Evolutionary conservation across 2,888 invertebrate genomes (phyloP), one percentile per base, ranked within the genome.

Genomic region (Diachrysia chrysitis): DNA sequence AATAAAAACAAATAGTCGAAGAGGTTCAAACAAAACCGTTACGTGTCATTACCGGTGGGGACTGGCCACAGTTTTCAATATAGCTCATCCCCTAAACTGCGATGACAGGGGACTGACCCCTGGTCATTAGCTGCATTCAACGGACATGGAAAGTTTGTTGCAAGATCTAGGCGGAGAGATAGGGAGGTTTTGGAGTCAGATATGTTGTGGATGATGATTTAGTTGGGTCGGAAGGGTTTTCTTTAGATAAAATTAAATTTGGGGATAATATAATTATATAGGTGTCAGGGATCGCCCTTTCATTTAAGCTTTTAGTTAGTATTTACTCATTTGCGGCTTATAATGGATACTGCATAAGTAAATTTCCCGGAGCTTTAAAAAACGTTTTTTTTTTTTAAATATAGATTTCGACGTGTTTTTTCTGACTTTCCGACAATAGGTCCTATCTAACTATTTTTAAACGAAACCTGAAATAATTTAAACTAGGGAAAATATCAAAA

Each of bases 71-170:
- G 80, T 82, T 83, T 84, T 79, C 83, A 83, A 85, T 82, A 82
- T 78, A 66, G 78, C 79, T 73, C 83, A 81, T 83, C 83, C 84
- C 83, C 79, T 80, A 79, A 83, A 74, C 79, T 75, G 78, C 83
- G 82, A 82, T 87, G 87, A 87, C 89, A 88, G 82, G 76, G 79
- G 82, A 76, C 76, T 76, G 74, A 71, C 85, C 81, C 79, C 71
- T 71, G 73, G 85, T 87, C 88, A 89, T 89, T 88, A 89, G 87
- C 85, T 86, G 85, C 87, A 90, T 83, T 87, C 88, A 84, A 59
- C 76, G 88, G 87, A 87, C 87, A 83, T 81, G 78, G 87, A 84
- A 85, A 86, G 88, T 88, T 87, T 87, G 89, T 87, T 87, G 86
- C 87, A 84, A 82, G 85, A 82, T 66, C 17, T 82, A 85, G 83